A percentile compares a stretch with the other conserved stretches of the same genome.
These are phyloP conservation scores for Scaptomyza tumidula DNA, from an alignment of 2,888 invertebrate species.

Conservation along the genomic window DNA sequence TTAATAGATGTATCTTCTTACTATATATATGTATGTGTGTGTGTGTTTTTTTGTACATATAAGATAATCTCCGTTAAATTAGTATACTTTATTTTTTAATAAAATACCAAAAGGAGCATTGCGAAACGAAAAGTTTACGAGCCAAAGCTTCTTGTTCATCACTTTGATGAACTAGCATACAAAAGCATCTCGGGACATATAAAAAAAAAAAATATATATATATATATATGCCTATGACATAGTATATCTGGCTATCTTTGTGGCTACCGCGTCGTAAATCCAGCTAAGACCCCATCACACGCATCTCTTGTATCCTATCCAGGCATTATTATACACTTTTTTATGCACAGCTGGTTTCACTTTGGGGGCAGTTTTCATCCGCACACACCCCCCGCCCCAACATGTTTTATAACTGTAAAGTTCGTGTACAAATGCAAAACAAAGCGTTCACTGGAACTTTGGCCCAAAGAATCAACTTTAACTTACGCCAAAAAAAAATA, in stretches of 20 bases:
- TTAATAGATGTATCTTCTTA: constrained; percentile 17
- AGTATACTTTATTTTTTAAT: constrained; percentile 79
- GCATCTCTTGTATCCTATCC: constrained; percentile 18
- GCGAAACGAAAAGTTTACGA: constrained; percentile 63
- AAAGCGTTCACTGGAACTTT: constrained; percentile 15
- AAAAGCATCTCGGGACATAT: constrained; percentile 15
- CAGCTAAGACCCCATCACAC: constrained; percentile 35
- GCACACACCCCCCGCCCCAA: not conserved
- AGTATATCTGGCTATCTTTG: not conserved
- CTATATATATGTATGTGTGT: constrained; percentile 6
- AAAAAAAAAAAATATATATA: no score
- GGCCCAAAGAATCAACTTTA: constrained; percentile 25
- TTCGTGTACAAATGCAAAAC: constrained; percentile 60
- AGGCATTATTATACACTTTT: constrained; percentile 63
- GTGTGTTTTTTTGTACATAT: constrained; percentile 55
- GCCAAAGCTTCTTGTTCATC: constrained; percentile 60
- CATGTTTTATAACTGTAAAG: constrained; percentile 57
- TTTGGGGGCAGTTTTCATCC: constrained; percentile 1
- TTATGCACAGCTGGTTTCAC: constrained; percentile 46
- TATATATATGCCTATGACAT: constrained; percentile 14
- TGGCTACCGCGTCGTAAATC: constrained; percentile 59
- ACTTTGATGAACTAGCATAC: constrained; percentile 66
- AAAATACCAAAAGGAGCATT: constrained; percentile 59
- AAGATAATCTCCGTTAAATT: constrained; percentile 77
- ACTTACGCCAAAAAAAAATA: constrained; percentile 40